phyloP scores from a whole-genome alignment of 2,888 invertebrate genomes.

The Idaea aversata region DNA sequence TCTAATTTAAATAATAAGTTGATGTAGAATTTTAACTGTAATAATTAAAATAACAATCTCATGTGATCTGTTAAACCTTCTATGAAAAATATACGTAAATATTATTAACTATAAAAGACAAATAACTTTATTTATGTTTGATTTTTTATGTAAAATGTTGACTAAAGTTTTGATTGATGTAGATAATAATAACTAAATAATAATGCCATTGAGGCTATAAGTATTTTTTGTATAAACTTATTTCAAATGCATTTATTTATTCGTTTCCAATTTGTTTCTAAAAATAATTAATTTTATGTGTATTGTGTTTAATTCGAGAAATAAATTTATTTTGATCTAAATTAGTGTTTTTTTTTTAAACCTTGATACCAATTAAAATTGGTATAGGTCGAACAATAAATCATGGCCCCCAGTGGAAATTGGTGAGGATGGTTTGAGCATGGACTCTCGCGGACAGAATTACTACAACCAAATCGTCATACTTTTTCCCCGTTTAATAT shows the following conservation, averaged over 20 bases:
- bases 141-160: conserved; percentile 13
- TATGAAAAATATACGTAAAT: neutral
- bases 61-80: neutral
- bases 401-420: too few relatives aligned
- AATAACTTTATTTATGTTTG: conserved; percentile 51
- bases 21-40: neutral
- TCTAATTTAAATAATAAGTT: neutral
- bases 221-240: neutral
- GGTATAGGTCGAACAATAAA: too few relatives aligned
- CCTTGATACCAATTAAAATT: too few relatives aligned
- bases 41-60: neutral
- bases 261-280: neutral
- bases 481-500: too few relatives aligned
- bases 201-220: neutral
- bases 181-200: neutral
- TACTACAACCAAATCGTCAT: too few relatives aligned
- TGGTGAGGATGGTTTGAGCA: too few relatives aligned
- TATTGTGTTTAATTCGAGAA: conserved; percentile 2
- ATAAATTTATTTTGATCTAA: neutral
- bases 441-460: too few relatives aligned
- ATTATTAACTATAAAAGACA: conserved; percentile 47
- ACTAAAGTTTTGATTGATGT: conserved; percentile 10
- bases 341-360: neutral
- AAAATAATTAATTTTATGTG: conserved; percentile 8
- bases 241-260: neutral